A percentile compares a stretch with the other conserved stretches of the same genome.
These are phyloP conservation scores for Diadema setosum DNA, from an alignment of 35 echinoderm and acorn worm species.

Conservation along the genomic window DNA sequence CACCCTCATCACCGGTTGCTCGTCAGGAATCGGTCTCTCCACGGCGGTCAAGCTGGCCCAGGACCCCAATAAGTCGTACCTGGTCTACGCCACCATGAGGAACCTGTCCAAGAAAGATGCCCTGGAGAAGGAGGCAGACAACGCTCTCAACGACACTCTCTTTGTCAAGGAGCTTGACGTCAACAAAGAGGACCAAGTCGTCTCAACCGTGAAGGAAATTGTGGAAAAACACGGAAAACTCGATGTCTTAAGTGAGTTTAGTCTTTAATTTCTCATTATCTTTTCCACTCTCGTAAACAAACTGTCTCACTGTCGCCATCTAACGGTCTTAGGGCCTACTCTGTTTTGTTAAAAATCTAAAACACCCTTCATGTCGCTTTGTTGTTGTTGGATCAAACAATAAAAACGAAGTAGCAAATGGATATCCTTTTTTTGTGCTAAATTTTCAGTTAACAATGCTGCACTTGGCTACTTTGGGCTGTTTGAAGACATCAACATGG, in stretches of 20 bases:
- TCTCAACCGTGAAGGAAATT: slow-evolving; percentile 15
- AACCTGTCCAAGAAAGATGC: slow-evolving; percentile 34
- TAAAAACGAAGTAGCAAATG: too few species aligned
- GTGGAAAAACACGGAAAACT: slow-evolving; percentile 19
- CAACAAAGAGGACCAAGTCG: slow-evolving; percentile 24
- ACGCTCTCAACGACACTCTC: slow-evolving; percentile 49
- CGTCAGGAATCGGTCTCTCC: not conserved
- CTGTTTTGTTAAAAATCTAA: too few species aligned
- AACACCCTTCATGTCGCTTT: too few species aligned
- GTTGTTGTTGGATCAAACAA: too few species aligned
- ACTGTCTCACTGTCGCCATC: too few species aligned
- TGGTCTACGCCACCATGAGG: slow-evolving; percentile 74
- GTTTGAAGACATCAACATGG: too few species aligned
- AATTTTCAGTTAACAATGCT: too few species aligned
- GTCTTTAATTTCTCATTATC: not conserved
- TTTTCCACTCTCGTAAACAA: too few species aligned
- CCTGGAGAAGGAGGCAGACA: slow-evolving; percentile 35
- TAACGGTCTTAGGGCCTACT: too few species aligned
- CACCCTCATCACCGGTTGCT: not conserved
- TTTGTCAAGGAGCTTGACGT: slow-evolving; percentile 67
- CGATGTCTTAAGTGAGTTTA: slow-evolving; percentile 39
- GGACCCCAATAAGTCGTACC: not conserved
- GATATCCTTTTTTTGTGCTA: too few species aligned
- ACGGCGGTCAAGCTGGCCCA: slow-evolving; percentile 4
- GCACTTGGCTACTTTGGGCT: too few species aligned